Percentiles rank a stretch among this genome's conserved stretches.
Evolutionary conservation across 2,113 vertebrate genomes (phyloP).

Genomic region (Nothoprocta perdicaria): DNA sequence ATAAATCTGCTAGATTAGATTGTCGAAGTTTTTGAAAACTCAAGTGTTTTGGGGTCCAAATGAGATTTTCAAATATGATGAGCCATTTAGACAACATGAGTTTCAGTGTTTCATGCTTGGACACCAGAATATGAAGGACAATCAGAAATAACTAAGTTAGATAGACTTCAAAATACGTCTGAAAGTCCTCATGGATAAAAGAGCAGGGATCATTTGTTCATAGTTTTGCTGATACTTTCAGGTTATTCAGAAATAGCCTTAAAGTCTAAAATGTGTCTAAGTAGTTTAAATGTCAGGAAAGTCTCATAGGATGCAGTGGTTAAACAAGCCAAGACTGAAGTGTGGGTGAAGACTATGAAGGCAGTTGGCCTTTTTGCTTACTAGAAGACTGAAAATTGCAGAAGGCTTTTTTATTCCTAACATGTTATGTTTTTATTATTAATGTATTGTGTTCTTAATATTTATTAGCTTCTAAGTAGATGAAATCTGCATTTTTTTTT

Average conservation of each 20-base stretch:
- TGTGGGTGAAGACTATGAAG: background rate
- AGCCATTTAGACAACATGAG: rapidly evolving
- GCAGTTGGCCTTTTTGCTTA: background rate
- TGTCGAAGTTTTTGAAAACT: background rate
- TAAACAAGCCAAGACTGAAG: background rate
- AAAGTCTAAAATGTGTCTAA: rapidly evolving
- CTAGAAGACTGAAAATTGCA: background rate
- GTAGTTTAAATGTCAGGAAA: background rate
- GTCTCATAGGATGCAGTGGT: background rate
- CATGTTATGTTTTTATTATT: background rate
- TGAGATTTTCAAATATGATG: background rate
- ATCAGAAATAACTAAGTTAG: background rate
- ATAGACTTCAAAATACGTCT: background rate
- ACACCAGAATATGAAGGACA: background rate
- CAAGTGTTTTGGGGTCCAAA: background rate
- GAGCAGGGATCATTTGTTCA: background rate
- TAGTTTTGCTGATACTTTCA: background rate
- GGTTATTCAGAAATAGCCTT: background rate
- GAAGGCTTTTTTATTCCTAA: background rate
- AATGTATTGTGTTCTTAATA: background rate
- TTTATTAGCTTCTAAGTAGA: background rate
- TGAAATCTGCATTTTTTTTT: background rate
- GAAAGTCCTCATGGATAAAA: background rate
- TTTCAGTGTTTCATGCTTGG: background rate
- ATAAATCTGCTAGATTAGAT: background rate